Evolutionary conservation across 2,797 vertebrate species (phyloP).

Genomic region (Galaxias olidus): DNA sequence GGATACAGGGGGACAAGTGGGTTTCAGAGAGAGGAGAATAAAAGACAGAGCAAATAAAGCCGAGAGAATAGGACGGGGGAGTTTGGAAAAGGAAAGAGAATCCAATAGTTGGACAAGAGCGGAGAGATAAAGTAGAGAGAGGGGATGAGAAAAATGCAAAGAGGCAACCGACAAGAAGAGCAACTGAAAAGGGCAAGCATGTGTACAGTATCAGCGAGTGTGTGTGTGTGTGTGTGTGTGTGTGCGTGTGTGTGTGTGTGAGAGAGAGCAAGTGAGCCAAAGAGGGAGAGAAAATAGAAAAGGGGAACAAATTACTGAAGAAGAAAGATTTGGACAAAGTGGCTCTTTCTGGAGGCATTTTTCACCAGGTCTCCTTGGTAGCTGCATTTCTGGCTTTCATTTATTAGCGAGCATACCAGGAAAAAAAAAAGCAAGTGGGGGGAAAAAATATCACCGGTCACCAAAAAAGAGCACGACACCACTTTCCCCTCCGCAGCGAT

Average conservation of each 20-base stretch:
- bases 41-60: no score
- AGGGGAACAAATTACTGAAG: conserved; percentile 34
- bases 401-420: conserved; percentile 54
- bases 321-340: conserved; percentile 61
- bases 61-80: background rate
- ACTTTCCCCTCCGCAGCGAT: conserved; percentile 34
- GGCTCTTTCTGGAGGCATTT: conserved; percentile 56
- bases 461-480: conserved; percentile 30
- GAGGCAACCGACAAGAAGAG: background rate
- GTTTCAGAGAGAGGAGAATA: no score
- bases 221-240: conserved; percentile 1
- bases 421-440: conserved; percentile 51
- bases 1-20: no score
- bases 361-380: conserved; percentile 64
- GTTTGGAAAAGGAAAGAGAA: no score
- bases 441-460: conserved; percentile 69
- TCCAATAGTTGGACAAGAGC: no score
- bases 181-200: conserved; percentile 9
- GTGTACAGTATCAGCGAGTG: background rate
- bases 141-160: no score
- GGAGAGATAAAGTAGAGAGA: no score
- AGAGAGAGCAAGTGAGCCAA: background rate
- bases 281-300: background rate
- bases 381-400: conserved; percentile 62
- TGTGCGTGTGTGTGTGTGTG: conserved; percentile 5